phyloP scores from a whole-genome alignment of 2,113 vertebrate genomes.

The Sceloporus tristichus region DNA sequence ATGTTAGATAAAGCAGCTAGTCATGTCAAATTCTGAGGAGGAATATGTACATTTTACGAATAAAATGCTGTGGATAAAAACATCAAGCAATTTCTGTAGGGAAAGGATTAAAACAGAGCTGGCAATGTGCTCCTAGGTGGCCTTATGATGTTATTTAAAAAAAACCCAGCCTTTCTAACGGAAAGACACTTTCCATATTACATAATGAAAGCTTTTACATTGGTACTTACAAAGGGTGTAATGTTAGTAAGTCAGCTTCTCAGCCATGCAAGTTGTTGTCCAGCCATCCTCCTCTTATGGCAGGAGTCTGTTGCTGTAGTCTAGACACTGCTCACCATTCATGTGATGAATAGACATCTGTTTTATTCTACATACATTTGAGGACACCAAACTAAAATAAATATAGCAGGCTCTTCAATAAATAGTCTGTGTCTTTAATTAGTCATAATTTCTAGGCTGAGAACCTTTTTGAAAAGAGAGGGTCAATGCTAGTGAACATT shows the following conservation, averaged over 20 bases:
- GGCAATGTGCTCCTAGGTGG: slow-evolving; percentile 10
- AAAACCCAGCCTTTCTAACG: slow-evolving; percentile 17
- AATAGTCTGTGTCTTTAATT: not conserved
- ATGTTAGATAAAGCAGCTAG: not conserved
- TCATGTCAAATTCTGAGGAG: slow-evolving; percentile 38
- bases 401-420: not conserved
- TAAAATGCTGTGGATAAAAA: not conserved
- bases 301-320: slow-evolving; percentile 19
- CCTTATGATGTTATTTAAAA: slow-evolving; percentile 14
- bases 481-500: not conserved
- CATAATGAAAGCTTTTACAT: slow-evolving; percentile 46
- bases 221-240: slow-evolving; percentile 57
- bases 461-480: not conserved
- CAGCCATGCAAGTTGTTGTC: slow-evolving; percentile 24
- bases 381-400: not conserved
- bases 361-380: not conserved
- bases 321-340: not conserved
- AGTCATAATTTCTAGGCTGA: not conserved
- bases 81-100: slow-evolving; percentile 32
- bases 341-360: not conserved
- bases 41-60: slow-evolving; percentile 31
- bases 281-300: slow-evolving; percentile 9
- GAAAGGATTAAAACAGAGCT: slow-evolving; percentile 14
- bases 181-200: slow-evolving; percentile 62
- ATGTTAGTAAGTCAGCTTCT: slow-evolving; percentile 47